Percentiles rank a stretch among this genome's conserved stretches.
phyloP scores from a whole-genome alignment of 1,140 invertebrate species.

The Mycetomoellerius zeteki region DNA sequence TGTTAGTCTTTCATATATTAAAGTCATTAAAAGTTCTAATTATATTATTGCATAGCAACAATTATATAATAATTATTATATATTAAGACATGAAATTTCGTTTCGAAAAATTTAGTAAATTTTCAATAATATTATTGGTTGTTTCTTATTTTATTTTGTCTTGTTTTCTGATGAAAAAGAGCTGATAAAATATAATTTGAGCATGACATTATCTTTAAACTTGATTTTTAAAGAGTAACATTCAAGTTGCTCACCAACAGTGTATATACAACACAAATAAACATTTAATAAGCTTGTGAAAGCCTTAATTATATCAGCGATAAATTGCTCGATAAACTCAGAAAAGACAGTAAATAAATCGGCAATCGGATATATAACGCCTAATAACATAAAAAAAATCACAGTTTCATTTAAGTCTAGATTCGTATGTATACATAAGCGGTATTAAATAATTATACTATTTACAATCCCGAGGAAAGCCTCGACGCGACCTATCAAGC shows the following conservation, averaged over 20 bases:
- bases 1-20: not conserved
- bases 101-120: not conserved
- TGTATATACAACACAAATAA: not conserved
- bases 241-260: slow-evolving; percentile 18
- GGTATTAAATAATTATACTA: slow-evolving; percentile 60
- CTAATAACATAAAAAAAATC: slow-evolving; percentile 60
- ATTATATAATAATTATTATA: slow-evolving; percentile 19
- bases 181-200: not conserved
- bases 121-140: not conserved
- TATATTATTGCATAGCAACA: not conserved
- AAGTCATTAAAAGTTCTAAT: slow-evolving; percentile 8
- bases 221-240: not conserved
- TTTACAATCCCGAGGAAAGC: slow-evolving; percentile 53
- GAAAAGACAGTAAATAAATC: slow-evolving; percentile 34
- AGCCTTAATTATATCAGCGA: slow-evolving; percentile 26
- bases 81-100: not conserved
- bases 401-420: slow-evolving; percentile 60
- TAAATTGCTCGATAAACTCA: slow-evolving; percentile 8
- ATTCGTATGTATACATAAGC: slow-evolving; percentile 39
- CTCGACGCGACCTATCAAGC: slow-evolving; percentile 35
- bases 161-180: not conserved
- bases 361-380: not conserved
- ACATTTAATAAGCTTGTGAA: slow-evolving; percentile 18
- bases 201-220: not conserved
- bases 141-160: not conserved